Evolutionary conservation across 2,113 vertebrate species (phyloP), one percentile per base, ranked within the genome.

Genomic region (Pseudolaguvia tuberculata): DNA sequence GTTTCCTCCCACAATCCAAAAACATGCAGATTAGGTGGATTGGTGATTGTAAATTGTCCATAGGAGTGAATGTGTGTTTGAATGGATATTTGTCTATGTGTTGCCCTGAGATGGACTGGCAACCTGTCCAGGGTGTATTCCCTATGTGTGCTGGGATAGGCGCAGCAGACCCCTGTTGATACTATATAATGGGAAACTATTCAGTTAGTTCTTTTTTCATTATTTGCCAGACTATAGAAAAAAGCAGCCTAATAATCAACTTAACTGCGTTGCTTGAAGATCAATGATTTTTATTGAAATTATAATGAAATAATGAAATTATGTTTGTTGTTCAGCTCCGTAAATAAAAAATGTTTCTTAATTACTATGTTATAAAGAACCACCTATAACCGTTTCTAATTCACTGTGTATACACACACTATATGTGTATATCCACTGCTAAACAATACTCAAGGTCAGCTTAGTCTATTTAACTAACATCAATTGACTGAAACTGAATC

Each of bases 271-370:
- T 5, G 25, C 13, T 13, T 39, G 5, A 61, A 51, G 2, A 57
- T n/a, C 71, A 51, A 7, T 17, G 45, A 61, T 61, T 51, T 73
- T 61, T 73, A n/a, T n/a, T n/a, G n/a, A n/a, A n/a, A n/a, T n/a
- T n/a, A n/a, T n/a, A n/a, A 29, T 20, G 21, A 5, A n/a, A 9
- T 59, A 4, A n/a, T 4, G 20, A 39, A 50, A 18, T 57, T 35
- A 11, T 12, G 27, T 10, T 45, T 59, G 42, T 62, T 12, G 27
- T 51, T 73, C 45, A 9, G 21, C 18, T 29, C 51, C 25, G 31
- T 25, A 14, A 13, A 23, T 11, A 51, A 73, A 73, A 47, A 56
- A 48, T 25, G 42, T 29, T 51, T 48, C 20, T 51, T 62, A 73
- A 73, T 62, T 73, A 61, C 27, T n/a, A 27, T 20, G 5, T 20